Conservation (phyloP, 2,113 vertebrate genomes). For the Ophthalmolycus amberensis region DNA sequence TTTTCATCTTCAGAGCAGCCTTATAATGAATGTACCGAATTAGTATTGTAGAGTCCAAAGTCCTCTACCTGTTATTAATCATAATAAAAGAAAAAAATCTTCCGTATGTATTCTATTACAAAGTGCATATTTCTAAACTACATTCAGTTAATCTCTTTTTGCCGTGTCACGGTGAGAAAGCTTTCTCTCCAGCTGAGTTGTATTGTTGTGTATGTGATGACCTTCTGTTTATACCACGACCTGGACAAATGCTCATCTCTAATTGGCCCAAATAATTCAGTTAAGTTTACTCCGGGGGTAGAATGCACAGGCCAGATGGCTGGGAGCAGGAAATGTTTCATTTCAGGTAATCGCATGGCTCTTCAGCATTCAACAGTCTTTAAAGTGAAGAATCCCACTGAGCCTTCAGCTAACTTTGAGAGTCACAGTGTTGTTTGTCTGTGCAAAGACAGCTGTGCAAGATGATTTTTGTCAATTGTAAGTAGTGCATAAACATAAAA, state of each 20-base stretch:
- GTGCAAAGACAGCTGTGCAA: background rate
- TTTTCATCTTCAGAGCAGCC: conserved; percentile 35
- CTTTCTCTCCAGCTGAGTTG: conserved; percentile 40
- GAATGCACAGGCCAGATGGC: conserved; percentile 26
- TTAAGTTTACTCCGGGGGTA: conserved; percentile 44
- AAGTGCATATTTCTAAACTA: conserved; percentile 38
- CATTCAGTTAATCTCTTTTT: conserved; percentile 45
- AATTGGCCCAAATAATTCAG: conserved; percentile 50
- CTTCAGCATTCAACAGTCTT: conserved; percentile 11
- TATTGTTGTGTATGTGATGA: conserved; percentile 50
- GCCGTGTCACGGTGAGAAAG: conserved; percentile 56
- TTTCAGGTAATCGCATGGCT: conserved; percentile 42
- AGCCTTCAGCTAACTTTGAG: conserved; percentile 25
- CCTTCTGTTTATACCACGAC: conserved; percentile 66
- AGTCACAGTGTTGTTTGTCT: conserved; percentile 18
- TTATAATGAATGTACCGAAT: conserved; percentile 17
- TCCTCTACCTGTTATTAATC: conserved; percentile 47
- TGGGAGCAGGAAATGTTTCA: conserved; percentile 45
- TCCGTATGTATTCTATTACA: conserved; percentile 11
- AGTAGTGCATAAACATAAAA: background rate
- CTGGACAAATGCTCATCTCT: conserved; percentile 60
- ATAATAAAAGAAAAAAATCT: conserved; percentile 13
- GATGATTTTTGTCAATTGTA: background rate
- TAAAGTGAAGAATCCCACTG: conserved; percentile 31
- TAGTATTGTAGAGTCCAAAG: background rate